Evolutionary conservation across 2,797 vertebrate genomes (phyloP), one percentile per base, ranked within the genome.

Genomic region (Anguilla megastoma): DNA sequence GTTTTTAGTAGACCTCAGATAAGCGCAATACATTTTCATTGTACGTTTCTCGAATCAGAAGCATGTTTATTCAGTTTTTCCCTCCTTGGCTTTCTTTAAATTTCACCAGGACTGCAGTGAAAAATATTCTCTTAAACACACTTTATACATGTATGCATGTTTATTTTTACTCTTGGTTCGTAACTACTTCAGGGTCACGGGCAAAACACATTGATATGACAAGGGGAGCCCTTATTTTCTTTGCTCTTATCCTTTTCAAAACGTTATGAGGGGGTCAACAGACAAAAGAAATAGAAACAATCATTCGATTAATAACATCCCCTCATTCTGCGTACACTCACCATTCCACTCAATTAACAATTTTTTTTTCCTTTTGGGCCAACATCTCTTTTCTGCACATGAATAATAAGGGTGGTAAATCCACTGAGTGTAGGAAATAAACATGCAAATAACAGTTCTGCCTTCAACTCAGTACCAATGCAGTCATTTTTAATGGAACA

Each of bases 1-100:
- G 45, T 41, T 74, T 86, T 76, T 9, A 52, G 9, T 24, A 84
- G 48, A 58, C 69, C 33, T 21, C 30, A 71, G 79, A 86, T 89
- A 86, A 58, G 58, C 60, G 12, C 3, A 0, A 58, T 41, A 56
- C 48, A 48, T 74, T 84, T 27, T 16, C n/a, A 86, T 24, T 41
- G 86, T 87, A 86, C 76, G 50, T 90, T 85, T 88, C 54, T 87
- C 7, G 50, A 88, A 88, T 82, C 50, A 82, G 84, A 88, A 69
- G 71, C 60, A 86, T 27, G 2, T 56, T 58, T 85, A 45, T 18
- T 9, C 21, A 86, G 58, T n/a, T n/a, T 58, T 56, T 10, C n/a
- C 10, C 14, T 41, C 14, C 33, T 76, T 18, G 33, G 12, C 12
- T 16, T 16, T 16, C 74, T 41, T 18, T 33, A 41, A 9, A 74